These are phyloP conservation scores for Mesorhabditis spiculigera DNA, from an alignment of 2,888 invertebrate genomes.

Conservation along the genomic window DNA sequence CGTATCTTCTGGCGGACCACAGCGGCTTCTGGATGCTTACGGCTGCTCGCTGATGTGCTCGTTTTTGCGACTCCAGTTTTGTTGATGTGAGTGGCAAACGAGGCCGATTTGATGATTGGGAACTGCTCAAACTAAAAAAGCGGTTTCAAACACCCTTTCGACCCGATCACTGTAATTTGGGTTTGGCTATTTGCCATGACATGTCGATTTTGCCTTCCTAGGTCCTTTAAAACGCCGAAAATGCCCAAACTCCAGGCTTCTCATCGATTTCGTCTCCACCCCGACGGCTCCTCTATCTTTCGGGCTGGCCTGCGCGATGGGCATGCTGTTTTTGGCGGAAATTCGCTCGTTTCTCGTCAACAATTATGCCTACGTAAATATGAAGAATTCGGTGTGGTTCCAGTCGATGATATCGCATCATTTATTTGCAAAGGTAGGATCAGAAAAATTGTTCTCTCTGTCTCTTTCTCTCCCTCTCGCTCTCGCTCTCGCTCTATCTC, in stretches of 20 bases:
- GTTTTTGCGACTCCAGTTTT: conserved; percentile 1
- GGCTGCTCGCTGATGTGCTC: conserved; percentile 2
- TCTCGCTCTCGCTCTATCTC: too few species aligned
- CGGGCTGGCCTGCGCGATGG: conserved; percentile 41
- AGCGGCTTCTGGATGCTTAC: neutral
- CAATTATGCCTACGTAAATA: neutral
- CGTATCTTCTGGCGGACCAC: neutral
- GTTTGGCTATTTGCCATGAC: too few species aligned
- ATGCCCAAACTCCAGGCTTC: conserved; percentile 25
- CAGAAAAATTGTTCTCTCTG: neutral
- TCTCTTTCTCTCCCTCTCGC: too few species aligned
- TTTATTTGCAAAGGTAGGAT: neutral
- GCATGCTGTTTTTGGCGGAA: conserved; percentile 35
- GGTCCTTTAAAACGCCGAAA: too few species aligned
- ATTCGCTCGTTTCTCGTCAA: conserved; percentile 18
- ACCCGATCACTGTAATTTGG: too few species aligned
- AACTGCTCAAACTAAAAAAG: too few species aligned
- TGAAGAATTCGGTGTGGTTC: conserved; percentile 1
- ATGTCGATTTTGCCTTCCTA: too few species aligned
- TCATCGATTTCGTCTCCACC: conserved; percentile 46
- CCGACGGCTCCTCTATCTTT: conserved; percentile 34
- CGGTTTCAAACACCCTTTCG: too few species aligned
- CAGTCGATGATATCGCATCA: neutral
- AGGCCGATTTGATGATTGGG: too few species aligned
- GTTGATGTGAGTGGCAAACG: neutral